Base-by-base conservation (phyloP, 2,113 vertebrate genomes). In the Rhea americana region DNA sequence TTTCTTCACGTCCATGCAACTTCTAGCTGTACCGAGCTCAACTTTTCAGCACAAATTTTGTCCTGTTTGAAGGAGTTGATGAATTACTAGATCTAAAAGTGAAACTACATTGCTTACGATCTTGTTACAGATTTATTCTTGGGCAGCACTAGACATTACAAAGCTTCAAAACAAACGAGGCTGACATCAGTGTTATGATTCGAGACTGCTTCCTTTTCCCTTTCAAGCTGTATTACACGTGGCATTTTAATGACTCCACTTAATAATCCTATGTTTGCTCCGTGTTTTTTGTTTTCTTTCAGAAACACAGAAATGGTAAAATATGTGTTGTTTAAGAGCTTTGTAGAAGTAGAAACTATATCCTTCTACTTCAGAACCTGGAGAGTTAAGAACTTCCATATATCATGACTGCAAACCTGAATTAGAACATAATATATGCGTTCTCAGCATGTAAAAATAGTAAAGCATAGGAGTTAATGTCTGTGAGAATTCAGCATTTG, bases 361-460 rank as follows among this genome's bases (percentile, higher is more conserved):
- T 65, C 51, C 51, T 41, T 50, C 6, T 41, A 15, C 78, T 89
- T 95, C 48, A 73, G 59, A 91, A 30, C 68, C 21, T 59, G 41
- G 37, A 68, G 82, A 85, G 56, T 78, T 96, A 88, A 76, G 73
- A 74, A 58, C 32, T 84, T 93, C 91, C 43, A 90, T 70, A 78
- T 80, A 63, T 68, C 30, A 25, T 30, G 19, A 11, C 15, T 12
- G 43, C 14, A 78, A 28, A 20, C 82, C 65, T 70, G 73, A 84
- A 30, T 89, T 85, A 72, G 74, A 63, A 47, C 45, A 66, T 25
- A 68, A 77, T 3, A 6, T 51, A 26, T 81, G 43, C 7, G 17
- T 85, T 91, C 87, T 65, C 93, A 86, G 51, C 82, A 61, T 12
- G 7, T 10, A 86, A 80, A 83, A 91, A 72, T 1, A 11, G 61